Evolutionary conservation across 1,140 invertebrate genomes (phyloP).

Genomic region (Macrostomum lignano): DNA sequence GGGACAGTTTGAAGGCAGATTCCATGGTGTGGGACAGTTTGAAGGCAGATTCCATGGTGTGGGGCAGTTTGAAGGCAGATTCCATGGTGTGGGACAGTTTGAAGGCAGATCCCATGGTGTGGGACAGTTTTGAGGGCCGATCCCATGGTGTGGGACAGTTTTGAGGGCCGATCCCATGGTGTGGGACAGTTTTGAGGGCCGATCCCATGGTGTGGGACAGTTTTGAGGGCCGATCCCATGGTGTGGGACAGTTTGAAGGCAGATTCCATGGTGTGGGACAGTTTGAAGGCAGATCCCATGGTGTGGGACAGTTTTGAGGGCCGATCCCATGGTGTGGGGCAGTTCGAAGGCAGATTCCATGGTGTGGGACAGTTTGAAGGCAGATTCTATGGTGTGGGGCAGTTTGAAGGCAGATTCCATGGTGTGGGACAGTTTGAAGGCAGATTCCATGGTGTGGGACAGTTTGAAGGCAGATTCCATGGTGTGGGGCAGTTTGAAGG

Average conservation of each 20-base stretch:
- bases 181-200: slow-evolving; percentile 47
- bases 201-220: too few relatives aligned
- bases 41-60: slow-evolving; percentile 36
- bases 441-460: slow-evolving; percentile 14
- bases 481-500: slow-evolving; percentile 40
- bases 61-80: slow-evolving; percentile 43
- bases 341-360: slow-evolving; percentile 4
- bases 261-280: slow-evolving; percentile 7
- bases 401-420: slow-evolving; percentile 43
- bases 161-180: slow-evolving; percentile 2
- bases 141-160: too few relatives aligned
- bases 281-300: slow-evolving; percentile 42
- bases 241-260: slow-evolving; percentile 43
- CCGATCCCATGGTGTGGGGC: too few relatives aligned
- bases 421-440: slow-evolving; percentile 40
- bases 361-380: slow-evolving; percentile 40
- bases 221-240: slow-evolving; percentile 4
- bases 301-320: slow-evolving; percentile 43
- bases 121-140: slow-evolving; percentile 49
- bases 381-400: slow-evolving; percentile 14
- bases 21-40: slow-evolving; percentile 29
- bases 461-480: slow-evolving; percentile 43
- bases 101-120: slow-evolving; percentile 36
- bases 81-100: slow-evolving; percentile 29
- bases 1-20: slow-evolving; percentile 43